Conservation (phyloP, 2,888 invertebrate genomes). For the Aethes cnicana region DNA sequence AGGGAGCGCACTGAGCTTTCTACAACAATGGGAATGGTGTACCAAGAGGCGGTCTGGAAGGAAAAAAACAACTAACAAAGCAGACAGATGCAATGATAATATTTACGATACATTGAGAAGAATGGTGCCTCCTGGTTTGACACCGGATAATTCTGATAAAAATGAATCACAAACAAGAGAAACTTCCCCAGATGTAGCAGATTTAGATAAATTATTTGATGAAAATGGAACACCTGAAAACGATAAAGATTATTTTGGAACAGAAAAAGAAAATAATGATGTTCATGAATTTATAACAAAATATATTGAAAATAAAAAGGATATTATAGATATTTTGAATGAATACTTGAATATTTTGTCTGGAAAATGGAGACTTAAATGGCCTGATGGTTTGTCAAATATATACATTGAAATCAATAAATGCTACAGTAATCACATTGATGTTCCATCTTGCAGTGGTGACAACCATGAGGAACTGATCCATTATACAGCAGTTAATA, state of each 20-base stretch:
- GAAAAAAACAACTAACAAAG: slow-evolving; percentile 79
- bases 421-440: slow-evolving; percentile 74
- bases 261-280: slow-evolving; percentile 84
- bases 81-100: slow-evolving; percentile 83
- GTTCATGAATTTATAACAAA: slow-evolving; percentile 84
- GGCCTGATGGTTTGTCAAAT: slow-evolving; percentile 84
- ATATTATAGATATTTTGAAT: slow-evolving; percentile 83
- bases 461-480: slow-evolving; percentile 59
- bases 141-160: slow-evolving; percentile 68
- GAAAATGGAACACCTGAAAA: slow-evolving; percentile 60
- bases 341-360: slow-evolving; percentile 83
- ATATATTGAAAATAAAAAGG: slow-evolving; percentile 79
- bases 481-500: slow-evolving; percentile 62
- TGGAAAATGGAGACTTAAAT: slow-evolving; percentile 84
- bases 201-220: slow-evolving; percentile 84
- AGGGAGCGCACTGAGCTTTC: slow-evolving; percentile 86
- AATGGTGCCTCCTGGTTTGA: slow-evolving; percentile 84
- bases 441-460: slow-evolving; percentile 64
- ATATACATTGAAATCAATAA: slow-evolving; percentile 84
- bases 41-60: slow-evolving; percentile 79
- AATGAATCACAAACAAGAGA: slow-evolving; percentile 72
- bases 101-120: slow-evolving; percentile 86
- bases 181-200: slow-evolving; percentile 84
- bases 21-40: slow-evolving; percentile 92
- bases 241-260: slow-evolving; percentile 83